Conservation (phyloP, 2,113 vertebrate genomes). For the Tychaedon coryphoeus region DNA sequence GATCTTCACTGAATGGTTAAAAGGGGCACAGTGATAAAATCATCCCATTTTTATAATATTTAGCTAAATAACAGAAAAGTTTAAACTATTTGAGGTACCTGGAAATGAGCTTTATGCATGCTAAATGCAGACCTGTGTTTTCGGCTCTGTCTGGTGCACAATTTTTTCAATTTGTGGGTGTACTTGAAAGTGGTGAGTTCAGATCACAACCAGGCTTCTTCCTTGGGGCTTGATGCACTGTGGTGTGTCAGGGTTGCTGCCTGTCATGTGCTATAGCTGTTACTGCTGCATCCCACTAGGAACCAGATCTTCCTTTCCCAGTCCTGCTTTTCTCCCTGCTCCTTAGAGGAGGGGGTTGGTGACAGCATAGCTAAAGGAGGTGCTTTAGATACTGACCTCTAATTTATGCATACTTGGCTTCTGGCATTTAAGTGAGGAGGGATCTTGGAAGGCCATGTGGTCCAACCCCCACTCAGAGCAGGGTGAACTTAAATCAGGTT, state of each 20-base stretch:
- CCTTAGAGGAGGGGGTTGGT: neutral
- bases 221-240: neutral
- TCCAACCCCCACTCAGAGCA: neutral
- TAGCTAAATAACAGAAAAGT: neutral
- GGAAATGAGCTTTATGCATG: neutral
- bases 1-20: neutral
- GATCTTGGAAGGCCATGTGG: neutral
- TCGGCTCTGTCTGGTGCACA: neutral
- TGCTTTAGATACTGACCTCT: neutral
- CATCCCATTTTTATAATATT: neutral
- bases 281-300: neutral
- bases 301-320: neutral
- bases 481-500: neutral
- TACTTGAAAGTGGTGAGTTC: neutral
- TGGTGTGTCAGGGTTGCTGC: neutral
- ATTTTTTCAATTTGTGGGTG: neutral
- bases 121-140: neutral
- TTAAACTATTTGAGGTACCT: neutral
- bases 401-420: neutral
- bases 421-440: neutral
- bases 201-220: neutral
- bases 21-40: neutral
- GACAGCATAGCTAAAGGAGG: neutral
- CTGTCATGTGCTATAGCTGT: accelerated
- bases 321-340: neutral